Base-by-base conservation (phyloP, 2,888 invertebrate species). In the Ethmia dodecea region DNA sequence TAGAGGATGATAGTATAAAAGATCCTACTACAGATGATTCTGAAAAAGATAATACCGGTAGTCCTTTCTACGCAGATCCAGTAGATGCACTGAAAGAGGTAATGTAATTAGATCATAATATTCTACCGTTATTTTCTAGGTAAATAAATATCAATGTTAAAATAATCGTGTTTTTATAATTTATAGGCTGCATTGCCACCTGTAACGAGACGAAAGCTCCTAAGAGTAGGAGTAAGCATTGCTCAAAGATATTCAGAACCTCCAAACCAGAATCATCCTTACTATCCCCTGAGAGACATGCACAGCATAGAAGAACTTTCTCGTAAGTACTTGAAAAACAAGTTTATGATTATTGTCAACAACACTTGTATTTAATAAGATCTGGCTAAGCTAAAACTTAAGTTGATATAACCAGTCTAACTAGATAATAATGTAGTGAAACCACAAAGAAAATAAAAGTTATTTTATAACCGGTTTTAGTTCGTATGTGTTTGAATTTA, bases 51-150 rank as follows among this genome's bases (percentile, higher is more conserved):
- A 93, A 94, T 48, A 92, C 94, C 62, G 92, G 92, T 9, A 95
- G 95, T 67, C 95, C 95, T 1, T 95, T 95, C 61, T 96, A 96
- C 63, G 94, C 95, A 2, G 95, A 96, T 72, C 96, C 96, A 15
- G 94, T 95, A 8, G 96, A 96, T 77, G 91, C 95, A 14, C 86
- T 95, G 36, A 89, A 90, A 59, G 90, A 90, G 62, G 86, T 87
- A 61, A 54, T n/a, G 64, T 57, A 11, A 11, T 18, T 25, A 25
- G 5, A n/a, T 26, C 27, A 18, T 27, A 27, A 20, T 13, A 13
- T 15, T 4, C 8, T 20, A 5, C n/a, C 20, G 5, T n/a, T n/a
- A 22, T 18, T 18, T 3, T 18, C 6, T 18, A 6, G 8, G 22
- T 22, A 22, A 6, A 8, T n/a, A 8, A 22, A 22, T 18, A 18